phyloP scores from a whole-genome alignment of 2,888 invertebrate species.

The Drosophila meridiana region DNA sequence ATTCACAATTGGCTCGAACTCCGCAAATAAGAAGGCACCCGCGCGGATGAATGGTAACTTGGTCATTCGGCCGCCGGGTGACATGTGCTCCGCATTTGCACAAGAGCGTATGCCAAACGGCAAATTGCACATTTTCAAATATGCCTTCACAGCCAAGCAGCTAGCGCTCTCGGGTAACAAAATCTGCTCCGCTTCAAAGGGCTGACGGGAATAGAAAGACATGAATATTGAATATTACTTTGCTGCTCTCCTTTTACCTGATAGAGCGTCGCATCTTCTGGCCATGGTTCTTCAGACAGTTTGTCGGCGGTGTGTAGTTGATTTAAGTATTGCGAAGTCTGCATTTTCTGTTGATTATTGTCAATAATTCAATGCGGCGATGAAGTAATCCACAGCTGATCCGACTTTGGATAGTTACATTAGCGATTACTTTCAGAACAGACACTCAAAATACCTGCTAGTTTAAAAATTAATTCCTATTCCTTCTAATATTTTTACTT shows the following conservation, averaged over 20 bases:
- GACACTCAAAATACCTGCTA: conserved; percentile 14
- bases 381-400: conserved; percentile 78
- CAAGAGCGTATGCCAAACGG: conserved; percentile 92
- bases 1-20: conserved; percentile 95
- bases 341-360: conserved; percentile 58
- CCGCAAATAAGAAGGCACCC: conserved; percentile 94
- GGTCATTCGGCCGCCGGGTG: conserved; percentile 91
- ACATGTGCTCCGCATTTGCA: conserved; percentile 98
- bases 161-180: conserved; percentile 97
- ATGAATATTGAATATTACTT: background rate
- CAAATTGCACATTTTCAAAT: conserved; percentile 95
- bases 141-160: conserved; percentile 96
- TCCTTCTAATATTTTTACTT: background rate
- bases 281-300: conserved; percentile 95
- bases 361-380: conserved; percentile 44
- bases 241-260: conserved; percentile 79
- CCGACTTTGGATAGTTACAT: conserved; percentile 17
- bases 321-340: conserved; percentile 73
- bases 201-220: conserved; percentile 85
- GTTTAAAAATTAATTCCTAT: background rate
- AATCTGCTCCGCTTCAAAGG: conserved; percentile 97
- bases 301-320: conserved; percentile 81
- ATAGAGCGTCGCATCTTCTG: conserved; percentile 93
- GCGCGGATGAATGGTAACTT: conserved; percentile 96
- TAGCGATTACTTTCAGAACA: background rate